Percentiles rank a stretch among this genome's conserved stretches.
Evolutionary conservation across 2,888 invertebrate genomes (phyloP).

Genomic region (Leptarthrus brevirostris): DNA sequence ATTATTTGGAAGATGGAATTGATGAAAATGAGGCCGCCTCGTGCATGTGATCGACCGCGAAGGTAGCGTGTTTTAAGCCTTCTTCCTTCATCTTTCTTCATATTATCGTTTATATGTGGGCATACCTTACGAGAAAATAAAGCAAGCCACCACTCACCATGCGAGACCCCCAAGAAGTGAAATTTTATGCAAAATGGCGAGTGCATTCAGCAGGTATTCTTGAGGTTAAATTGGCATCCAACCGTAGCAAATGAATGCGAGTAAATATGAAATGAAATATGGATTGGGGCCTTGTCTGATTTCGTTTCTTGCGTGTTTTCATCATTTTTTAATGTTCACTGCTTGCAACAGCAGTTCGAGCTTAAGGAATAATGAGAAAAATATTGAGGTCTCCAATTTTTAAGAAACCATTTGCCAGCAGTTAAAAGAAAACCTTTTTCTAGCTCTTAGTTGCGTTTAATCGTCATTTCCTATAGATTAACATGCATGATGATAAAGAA

Average conservation of each 20-base stretch:
- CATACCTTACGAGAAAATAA: no score
- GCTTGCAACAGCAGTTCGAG: not conserved
- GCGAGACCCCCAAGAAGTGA: slow-evolving; percentile 6
- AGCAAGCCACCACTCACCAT: not conserved
- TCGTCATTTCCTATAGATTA: no score
- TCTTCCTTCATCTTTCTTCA: no score
- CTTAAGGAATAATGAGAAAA: no score
- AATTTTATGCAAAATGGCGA: slow-evolving; percentile 36
- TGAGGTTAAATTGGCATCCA: slow-evolving; percentile 20
- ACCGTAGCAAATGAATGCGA: slow-evolving; percentile 34
- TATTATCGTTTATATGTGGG: not conserved
- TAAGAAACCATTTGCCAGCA: no score
- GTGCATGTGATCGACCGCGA: slow-evolving; percentile 5
- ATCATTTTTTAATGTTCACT: not conserved
- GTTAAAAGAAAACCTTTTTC: no score
- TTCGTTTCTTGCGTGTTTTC: slow-evolving; percentile 23
- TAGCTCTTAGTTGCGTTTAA: no score
- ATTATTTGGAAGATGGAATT: slow-evolving; percentile 49
- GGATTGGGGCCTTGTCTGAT: not conserved
- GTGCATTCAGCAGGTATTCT: slow-evolving; percentile 15
- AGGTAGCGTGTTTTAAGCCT: slow-evolving; percentile 21
- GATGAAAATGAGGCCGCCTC: slow-evolving; percentile 36
- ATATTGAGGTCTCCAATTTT: no score
- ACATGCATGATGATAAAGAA: no score
- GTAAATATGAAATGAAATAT: slow-evolving; percentile 35